These are phyloP conservation scores for Hippopotamus amphibius DNA, from an alignment of 2,113 vertebrate species.

Conservation along the genomic window DNA sequence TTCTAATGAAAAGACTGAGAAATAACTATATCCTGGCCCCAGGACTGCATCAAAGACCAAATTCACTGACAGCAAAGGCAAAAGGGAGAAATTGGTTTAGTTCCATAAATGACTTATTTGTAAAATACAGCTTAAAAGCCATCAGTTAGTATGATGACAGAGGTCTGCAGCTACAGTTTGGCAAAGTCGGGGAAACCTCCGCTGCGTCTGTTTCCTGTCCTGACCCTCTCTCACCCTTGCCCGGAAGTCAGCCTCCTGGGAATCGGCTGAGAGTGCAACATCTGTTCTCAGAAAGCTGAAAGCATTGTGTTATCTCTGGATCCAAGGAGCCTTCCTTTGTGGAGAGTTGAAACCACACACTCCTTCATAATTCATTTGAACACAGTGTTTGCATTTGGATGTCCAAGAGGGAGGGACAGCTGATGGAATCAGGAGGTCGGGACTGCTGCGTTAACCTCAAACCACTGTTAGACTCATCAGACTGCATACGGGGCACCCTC, in stretches of 20 bases:
- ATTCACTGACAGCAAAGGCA: not conserved
- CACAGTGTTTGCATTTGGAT: not conserved
- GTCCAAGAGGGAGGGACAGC: not conserved
- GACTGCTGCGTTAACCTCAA: not conserved
- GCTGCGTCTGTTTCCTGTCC: accelerated
- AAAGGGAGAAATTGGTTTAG: not conserved
- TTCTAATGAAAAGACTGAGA: not conserved
- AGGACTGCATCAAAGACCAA: not conserved
- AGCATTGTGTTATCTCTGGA: accelerated
- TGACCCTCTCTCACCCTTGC: not conserved
- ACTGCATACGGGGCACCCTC: accelerated
- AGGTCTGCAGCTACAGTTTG: not conserved
- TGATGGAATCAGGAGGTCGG: not conserved
- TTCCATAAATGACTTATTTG: not conserved
- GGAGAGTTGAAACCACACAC: not conserved
- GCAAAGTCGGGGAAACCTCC: not conserved
- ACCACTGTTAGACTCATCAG: not conserved
- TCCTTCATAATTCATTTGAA: not conserved
- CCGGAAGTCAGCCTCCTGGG: not conserved
- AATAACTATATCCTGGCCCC: not conserved
- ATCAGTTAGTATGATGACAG: too few relatives aligned
- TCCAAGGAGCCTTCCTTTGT: not conserved
- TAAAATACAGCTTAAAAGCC: not conserved
- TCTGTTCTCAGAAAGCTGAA: not conserved
- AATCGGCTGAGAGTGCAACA: not conserved